Base-by-base conservation (phyloP, 64 coral and sea anemone genomes). In the Pocillopora damicornis region DNA sequence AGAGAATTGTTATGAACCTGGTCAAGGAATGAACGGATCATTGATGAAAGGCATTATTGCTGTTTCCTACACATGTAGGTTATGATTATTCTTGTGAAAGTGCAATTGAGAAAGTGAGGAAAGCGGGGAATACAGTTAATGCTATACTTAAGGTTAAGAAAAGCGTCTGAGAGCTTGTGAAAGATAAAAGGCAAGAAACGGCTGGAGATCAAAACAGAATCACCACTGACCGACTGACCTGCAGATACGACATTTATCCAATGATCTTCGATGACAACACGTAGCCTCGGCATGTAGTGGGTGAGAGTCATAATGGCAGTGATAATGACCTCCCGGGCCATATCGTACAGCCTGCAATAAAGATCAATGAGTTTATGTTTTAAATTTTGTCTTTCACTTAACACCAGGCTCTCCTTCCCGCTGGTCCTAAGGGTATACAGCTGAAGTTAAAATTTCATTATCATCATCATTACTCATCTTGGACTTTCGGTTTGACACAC, bases 221-320 rank as follows among this genome's bases (percentile, higher is more conserved):
- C 59, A 18, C 17, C 15, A 18, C 5, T 63, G 60, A 18, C 45
- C 13, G 23, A 89, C 74, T 83, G 35, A 93, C 94, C 94, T 96
- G 78, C 94, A 96, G 18, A 93, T 35, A 69, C 94, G 92, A 42
- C 94, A 96, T 1, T 89, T 87, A 61, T 93, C 72, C 15, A 87
- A 62, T 73, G 82, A 81, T 9, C 79, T 13, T 7, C 88, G 91
- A 82, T 96, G 80, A 75, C 94, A 96, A 35, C 94, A 96, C 5
- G 76, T 83, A 36, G 84, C 75, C 11, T 36, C 88, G 25, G 76
- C 82, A 51, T 79, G 34, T 6, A 76, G 73, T n/a, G 83, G 23
- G 62, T 96, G 94, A 0, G 94, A 93, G 72, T 96, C 94, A 35
- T 93, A 96, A 87, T 96, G 94, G 35, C 89, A 77, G 45, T 91